Conservation (phyloP, 2,797 vertebrate species). For the Spondyliosoma cantharus region DNA sequence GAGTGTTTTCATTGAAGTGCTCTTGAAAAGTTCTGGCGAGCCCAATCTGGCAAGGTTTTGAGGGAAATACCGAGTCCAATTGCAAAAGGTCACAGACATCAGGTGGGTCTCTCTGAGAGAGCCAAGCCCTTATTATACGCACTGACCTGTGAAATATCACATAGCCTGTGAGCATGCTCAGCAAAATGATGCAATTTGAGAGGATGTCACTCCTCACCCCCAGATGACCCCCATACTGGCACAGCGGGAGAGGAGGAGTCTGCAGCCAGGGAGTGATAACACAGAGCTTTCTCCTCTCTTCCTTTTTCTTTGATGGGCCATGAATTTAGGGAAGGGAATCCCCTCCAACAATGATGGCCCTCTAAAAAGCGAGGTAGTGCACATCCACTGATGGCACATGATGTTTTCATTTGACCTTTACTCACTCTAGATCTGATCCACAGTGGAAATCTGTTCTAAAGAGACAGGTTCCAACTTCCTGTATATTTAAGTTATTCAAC, state of each 20-base stretch:
- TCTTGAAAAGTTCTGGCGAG: slow-evolving; percentile 57
- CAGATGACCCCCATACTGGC: slow-evolving; percentile 66
- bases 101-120: slow-evolving; percentile 78
- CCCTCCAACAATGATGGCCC: slow-evolving; percentile 26
- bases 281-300: slow-evolving; percentile 23
- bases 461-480: background rate
- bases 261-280: slow-evolving; percentile 43
- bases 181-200: slow-evolving; percentile 87
- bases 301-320: slow-evolving; percentile 14
- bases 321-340: slow-evolving; percentile 36
- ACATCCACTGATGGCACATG: background rate
- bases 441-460: background rate
- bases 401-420: background rate
- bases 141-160: slow-evolving; percentile 86
- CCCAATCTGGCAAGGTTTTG: slow-evolving; percentile 42
- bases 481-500: background rate
- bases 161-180: slow-evolving; percentile 75
- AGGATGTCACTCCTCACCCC: slow-evolving; percentile 82
- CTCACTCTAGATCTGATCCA: background rate
- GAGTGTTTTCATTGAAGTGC: slow-evolving; percentile 36
- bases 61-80: slow-evolving; percentile 79
- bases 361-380: slow-evolving; percentile 6
- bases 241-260: slow-evolving; percentile 45
- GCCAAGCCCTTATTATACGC: slow-evolving; percentile 75
- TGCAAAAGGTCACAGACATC: slow-evolving; percentile 83